Percentiles rank a stretch among this genome's conserved stretches.
Conservation (phyloP, 2,888 invertebrate genomes). For the Dryobotodes eremita region DNA sequence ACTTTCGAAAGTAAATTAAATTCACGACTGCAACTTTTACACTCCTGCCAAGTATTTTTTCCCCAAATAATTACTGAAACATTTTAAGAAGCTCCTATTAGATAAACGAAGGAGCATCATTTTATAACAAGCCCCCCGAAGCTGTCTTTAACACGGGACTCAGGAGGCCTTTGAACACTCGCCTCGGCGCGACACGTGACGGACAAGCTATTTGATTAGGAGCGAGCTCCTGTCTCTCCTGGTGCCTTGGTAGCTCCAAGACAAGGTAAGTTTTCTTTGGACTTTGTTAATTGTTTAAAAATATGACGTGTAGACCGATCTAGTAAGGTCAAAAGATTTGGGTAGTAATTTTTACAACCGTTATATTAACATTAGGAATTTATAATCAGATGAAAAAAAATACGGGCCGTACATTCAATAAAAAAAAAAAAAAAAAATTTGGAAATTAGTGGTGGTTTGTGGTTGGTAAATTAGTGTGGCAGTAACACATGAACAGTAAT, state of each 20-base stretch:
- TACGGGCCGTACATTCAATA: too few relatives aligned
- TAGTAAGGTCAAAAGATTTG: neutral
- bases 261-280: neutral
- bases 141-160: slow-evolving; percentile 1
- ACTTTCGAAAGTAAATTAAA: neutral
- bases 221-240: slow-evolving; percentile 26
- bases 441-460: too few relatives aligned
- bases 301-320: neutral
- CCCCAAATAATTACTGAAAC: neutral
- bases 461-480: neutral
- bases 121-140: neutral
- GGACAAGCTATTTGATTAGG: slow-evolving; percentile 59
- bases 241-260: neutral
- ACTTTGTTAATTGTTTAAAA: neutral
- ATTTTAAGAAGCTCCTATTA: neutral
- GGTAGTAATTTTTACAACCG: neutral
- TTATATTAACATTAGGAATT: neutral
- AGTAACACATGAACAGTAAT: neutral
- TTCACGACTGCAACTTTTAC: neutral
- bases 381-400: neutral
- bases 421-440: too few relatives aligned
- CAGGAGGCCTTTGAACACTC: slow-evolving; percentile 30
- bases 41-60: neutral
- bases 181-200: slow-evolving; percentile 49
- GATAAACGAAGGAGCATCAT: slow-evolving; percentile 15